Evolutionary conservation across 2,113 vertebrate genomes (phyloP).

Genomic region (Rhipidura dahli): DNA sequence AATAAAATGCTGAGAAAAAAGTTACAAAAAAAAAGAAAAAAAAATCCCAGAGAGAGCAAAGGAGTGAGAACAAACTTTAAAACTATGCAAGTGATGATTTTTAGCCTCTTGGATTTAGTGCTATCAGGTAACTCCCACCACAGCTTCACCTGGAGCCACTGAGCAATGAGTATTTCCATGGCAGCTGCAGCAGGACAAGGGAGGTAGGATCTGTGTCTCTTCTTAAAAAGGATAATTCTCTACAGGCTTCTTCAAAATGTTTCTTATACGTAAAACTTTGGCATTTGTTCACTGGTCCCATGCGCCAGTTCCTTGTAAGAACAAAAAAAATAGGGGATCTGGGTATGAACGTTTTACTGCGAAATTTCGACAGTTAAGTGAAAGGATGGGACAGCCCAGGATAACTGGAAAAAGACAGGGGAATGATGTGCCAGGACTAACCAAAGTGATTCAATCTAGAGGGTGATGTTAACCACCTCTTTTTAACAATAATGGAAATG

Average conservation of each 20-base stretch:
- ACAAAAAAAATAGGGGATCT: neutral
- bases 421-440: neutral
- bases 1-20: neutral
- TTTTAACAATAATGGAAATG: neutral
- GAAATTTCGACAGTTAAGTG: neutral
- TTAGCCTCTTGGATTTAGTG: neutral
- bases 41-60: neutral
- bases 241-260: neutral
- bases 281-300: too few species aligned
- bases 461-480: neutral
- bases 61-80: neutral
- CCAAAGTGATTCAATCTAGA: neutral
- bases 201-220: neutral
- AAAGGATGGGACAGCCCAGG: neutral
- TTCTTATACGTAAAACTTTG: neutral
- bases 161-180: neutral
- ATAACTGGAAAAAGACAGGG: neutral
- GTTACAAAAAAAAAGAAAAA: fast-evolving
- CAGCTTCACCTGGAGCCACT: neutral
- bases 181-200: neutral
- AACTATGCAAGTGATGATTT: neutral
- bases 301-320: neutral
- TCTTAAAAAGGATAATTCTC: neutral
- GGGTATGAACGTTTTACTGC: neutral
- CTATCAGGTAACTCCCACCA: neutral